Percentiles rank a stretch among this genome's conserved stretches.
Conservation (phyloP, 2,113 vertebrate species). For the Dissostichus mawsoni region DNA sequence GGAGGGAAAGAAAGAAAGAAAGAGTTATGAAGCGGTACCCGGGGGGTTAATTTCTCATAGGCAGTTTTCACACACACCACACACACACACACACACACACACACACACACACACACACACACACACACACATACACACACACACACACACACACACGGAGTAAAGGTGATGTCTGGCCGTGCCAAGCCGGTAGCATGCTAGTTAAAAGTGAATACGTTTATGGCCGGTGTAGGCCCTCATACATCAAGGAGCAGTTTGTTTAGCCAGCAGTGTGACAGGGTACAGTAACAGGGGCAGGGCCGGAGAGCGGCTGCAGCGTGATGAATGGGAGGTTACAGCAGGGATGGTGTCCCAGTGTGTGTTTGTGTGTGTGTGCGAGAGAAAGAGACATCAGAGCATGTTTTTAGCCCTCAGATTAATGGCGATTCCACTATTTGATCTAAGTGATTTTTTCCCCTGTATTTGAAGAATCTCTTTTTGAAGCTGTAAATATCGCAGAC, state of each 20-base stretch:
- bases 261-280: conserved; percentile 87
- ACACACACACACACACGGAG: conserved; percentile 16
- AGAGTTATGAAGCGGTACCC: conserved; percentile 79
- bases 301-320: conserved; percentile 75
- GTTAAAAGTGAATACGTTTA: conserved; percentile 93
- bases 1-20: conserved; percentile 52
- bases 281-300: conserved; percentile 85
- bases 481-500: conserved; percentile 68
- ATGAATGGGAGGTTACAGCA: conserved; percentile 83
- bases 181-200: conserved; percentile 81
- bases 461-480: conserved; percentile 73
- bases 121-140: not conserved
- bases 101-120: conserved; percentile 33
- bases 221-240: conserved; percentile 87
- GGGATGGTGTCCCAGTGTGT: conserved; percentile 51
- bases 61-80: conserved; percentile 64
- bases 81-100: conserved; percentile 1
- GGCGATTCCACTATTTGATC: conserved; percentile 66
- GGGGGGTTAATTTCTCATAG: conserved; percentile 79
- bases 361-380: conserved; percentile 38
- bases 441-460: conserved; percentile 38
- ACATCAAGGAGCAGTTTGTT: conserved; percentile 93
- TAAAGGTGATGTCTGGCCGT: conserved; percentile 68
- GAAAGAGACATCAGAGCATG: conserved; percentile 64
- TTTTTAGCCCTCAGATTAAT: conserved; percentile 78